Base-by-base conservation (phyloP, 2,797 vertebrate species). In the Coranthus polyacanthus region DNA sequence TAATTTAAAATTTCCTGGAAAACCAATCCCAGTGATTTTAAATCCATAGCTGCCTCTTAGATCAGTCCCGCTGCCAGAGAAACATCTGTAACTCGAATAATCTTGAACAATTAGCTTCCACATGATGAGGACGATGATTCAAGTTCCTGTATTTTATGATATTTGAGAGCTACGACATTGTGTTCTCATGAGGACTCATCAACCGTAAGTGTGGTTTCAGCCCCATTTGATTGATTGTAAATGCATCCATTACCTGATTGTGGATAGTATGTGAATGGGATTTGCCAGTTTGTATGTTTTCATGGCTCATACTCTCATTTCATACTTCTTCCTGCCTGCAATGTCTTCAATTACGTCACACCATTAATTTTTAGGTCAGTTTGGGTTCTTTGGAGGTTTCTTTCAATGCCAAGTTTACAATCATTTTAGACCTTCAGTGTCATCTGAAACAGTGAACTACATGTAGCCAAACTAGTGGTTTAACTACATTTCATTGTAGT, bases 1-100 rank as follows among this genome's bases (percentile, higher is more conserved):
- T 75, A 12, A 72, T 86, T 79, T 42, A 37, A 63, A 59, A 46
- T 41, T 55, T 76, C 75, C 68, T 74, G 26, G 45, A 74, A 52
- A 67, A 36, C 16, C 41, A 61, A 58, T 55, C 41, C 17, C 4
- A 53, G 12, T 13, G 37, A 18, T 54, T 52, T 60, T 38, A 53
- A 45, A 37, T 42, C 36, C 49, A 1, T 24, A n/a, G 41, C 22
- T 42, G 46, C 54, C 29, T 64, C 45, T 26, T 4, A 38, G 42
- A 29, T 18, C 1, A 2, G 9, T 36, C 24, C 15, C 20, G 45
- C 53, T 45, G 38, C 68, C 47, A 49, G 12, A 52, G 47, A 29
- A 53, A 59, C 29, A 29, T 58, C 42, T 56, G 17, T 36, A 22
- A 60, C 69, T 43, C 39, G 17, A 53, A 47, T 45, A 49, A 56